Evolutionary conservation across 1,140 invertebrate species (phyloP), one percentile per base, ranked within the genome.

Genomic region (Aphelinus certus): DNA sequence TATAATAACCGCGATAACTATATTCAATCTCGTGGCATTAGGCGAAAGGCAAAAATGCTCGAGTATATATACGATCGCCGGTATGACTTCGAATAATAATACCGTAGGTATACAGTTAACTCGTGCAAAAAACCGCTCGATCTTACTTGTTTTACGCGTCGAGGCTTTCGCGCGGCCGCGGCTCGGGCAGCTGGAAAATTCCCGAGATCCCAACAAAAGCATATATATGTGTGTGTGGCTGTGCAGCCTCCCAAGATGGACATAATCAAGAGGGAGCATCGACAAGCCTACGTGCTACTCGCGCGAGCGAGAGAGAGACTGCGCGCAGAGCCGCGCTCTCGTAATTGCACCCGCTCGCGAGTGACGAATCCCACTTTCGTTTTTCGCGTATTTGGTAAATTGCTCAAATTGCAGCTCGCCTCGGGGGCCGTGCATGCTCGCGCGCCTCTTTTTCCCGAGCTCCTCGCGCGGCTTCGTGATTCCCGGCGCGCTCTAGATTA

Each of bases 341-440:
- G 63, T 66, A 73, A 73, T 66, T 65, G 71, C 71, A 72, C 46
- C 61, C 71, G 53, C 63, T 57, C 42, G 63, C 61, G 26, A 49
- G 62, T 57, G 65, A 67, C 57, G 64, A 74, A 61, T 62, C 60
- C 46, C 67, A 75, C 73, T 75, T 75, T 75, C 67, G 73, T 74
- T 74, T 74, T 69, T 74, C 63, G 57, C 49, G 47, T 55, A 26
- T 26, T 58, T 1, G 47, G 2, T 51, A 58, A 65, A 72, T 72
- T 66, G 26, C 56, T 66, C 47, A 65, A 73, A 73, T 66, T 56
- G 46, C 48, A 42, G 51, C n/a, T 65, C 55, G 46, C 58, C 53
- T 62, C 48, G n/a, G 6, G 26, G 10, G 43, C 7, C 49, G 26
- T 26, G 26, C 26, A 26, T 26, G 26, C 26, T 26, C 26, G 26